These are phyloP conservation scores for Serrognathus titanus DNA, from an alignment of 2,888 invertebrate genomes.

Conservation along the genomic window DNA sequence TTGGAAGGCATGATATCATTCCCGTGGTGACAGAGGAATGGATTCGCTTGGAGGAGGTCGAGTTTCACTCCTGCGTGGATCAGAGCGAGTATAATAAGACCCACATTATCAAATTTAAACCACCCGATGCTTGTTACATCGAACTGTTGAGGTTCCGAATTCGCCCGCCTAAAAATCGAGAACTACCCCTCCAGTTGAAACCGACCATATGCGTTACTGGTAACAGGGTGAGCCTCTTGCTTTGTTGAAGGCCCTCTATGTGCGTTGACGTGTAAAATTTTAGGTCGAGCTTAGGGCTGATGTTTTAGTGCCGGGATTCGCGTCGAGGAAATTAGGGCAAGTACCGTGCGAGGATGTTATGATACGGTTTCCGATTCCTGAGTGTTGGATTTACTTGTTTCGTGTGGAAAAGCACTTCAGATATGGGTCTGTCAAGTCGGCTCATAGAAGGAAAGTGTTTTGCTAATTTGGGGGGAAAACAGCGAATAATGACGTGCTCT, in stretches of 20 bases:
- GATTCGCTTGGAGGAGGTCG: conserved; percentile 92
- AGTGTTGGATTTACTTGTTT: conserved; percentile 99
- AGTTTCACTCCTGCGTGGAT: conserved; percentile 93
- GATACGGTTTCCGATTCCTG: conserved; percentile 95
- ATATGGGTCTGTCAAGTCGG: conserved; percentile 95
- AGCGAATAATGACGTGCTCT: neutral
- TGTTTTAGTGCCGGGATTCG: conserved; percentile 94
- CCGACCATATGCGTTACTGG: conserved; percentile 85
- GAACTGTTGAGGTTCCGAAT: conserved; percentile 95
- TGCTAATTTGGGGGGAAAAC: neutral
- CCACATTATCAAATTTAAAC: conserved; percentile 88
- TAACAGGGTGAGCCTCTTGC: conserved; percentile 62
- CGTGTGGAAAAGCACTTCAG: conserved; percentile 97
- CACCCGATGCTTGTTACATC: conserved; percentile 96
- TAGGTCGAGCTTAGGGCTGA: conserved; percentile 93
- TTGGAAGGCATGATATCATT: conserved; percentile 97
- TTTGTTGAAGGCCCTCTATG: neutral
- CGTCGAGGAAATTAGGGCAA: conserved; percentile 91
- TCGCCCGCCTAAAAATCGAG: conserved; percentile 91
- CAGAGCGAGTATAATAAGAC: conserved; percentile 84
- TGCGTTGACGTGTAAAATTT: conserved; percentile 6
- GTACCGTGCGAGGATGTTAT: conserved; percentile 97
- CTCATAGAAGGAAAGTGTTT: conserved; percentile 61
- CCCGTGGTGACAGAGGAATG: conserved; percentile 98
- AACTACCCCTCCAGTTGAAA: conserved; percentile 93